Percentiles rank a stretch among this genome's conserved stretches.
phyloP scores from a whole-genome alignment of 2,888 invertebrate genomes.

The Spilosoma lubricipeda region DNA sequence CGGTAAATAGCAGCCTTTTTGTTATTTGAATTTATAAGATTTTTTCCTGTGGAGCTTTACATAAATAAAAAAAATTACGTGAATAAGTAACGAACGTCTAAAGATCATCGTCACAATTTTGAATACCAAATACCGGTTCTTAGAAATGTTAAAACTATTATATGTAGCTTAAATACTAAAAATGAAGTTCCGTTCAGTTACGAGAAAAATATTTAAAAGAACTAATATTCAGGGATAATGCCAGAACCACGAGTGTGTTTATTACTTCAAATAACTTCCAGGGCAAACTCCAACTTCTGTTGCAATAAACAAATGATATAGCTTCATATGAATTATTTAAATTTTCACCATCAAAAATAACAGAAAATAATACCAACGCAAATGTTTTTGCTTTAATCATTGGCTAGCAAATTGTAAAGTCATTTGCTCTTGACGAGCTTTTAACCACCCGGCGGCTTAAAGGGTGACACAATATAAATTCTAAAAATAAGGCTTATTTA shows the following conservation, averaged over 20 bases:
- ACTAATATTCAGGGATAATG: background rate
- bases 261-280: background rate
- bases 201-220: background rate
- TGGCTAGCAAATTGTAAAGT: conserved; percentile 1
- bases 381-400: conserved; percentile 2
- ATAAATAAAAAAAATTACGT: no score
- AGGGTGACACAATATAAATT: conserved; percentile 9
- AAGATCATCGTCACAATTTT: no score
- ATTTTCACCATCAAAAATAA: background rate
- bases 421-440: conserved; percentile 14
- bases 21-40: no score
- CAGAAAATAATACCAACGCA: background rate
- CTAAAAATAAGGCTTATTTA: conserved; percentile 6
- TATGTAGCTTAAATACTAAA: no score
- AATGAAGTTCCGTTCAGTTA: background rate
- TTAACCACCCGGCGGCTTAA: conserved; percentile 6
- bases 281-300: background rate
- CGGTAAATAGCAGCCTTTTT: no score
- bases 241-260: background rate
- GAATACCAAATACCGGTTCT: no score
- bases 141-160: no score
- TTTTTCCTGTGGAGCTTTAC: no score
- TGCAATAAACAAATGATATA: background rate
- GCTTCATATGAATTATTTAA: background rate
- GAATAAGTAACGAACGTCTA: no score